These are phyloP conservation scores for Strigops habroptila DNA, from an alignment of 2,113 vertebrate species.

Conservation along the genomic window DNA sequence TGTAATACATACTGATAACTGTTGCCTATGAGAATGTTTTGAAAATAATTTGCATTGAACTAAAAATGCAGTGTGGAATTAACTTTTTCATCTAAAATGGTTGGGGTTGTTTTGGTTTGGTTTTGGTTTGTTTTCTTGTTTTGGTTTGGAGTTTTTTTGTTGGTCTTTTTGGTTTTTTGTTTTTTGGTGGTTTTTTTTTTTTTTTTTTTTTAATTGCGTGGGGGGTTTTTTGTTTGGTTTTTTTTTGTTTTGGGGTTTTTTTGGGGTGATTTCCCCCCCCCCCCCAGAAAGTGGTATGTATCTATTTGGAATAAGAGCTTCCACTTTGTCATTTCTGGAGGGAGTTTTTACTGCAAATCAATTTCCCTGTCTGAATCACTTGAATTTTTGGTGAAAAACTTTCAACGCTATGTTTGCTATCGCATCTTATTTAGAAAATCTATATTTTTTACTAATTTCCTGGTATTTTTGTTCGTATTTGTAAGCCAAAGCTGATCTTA, in stretches of 20 bases:
- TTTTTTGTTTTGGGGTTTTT: background rate
- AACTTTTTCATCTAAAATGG: background rate
- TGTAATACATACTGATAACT: background rate
- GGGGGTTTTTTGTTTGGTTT: background rate
- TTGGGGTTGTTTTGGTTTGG: background rate
- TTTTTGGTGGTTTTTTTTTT: too few species aligned
- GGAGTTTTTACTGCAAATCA: background rate
- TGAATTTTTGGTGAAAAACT: background rate
- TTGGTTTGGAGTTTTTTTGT: background rate
- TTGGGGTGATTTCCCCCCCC: too few species aligned
- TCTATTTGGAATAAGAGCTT: background rate
- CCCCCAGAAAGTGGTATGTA: background rate
- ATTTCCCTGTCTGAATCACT: background rate
- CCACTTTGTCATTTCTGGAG: background rate
- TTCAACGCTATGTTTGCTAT: background rate
- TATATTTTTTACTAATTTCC: background rate
- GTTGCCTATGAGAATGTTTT: background rate
- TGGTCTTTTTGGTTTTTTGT: too few species aligned
- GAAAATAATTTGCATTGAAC: background rate
- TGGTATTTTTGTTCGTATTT: background rate
- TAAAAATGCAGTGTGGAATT: background rate
- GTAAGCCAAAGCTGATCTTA: background rate
- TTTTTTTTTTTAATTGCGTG: background rate
- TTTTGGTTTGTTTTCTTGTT: background rate
- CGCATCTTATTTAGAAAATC: background rate